Base-by-base conservation (phyloP, 2,797 vertebrate genomes). In the Liasis olivaceus region DNA sequence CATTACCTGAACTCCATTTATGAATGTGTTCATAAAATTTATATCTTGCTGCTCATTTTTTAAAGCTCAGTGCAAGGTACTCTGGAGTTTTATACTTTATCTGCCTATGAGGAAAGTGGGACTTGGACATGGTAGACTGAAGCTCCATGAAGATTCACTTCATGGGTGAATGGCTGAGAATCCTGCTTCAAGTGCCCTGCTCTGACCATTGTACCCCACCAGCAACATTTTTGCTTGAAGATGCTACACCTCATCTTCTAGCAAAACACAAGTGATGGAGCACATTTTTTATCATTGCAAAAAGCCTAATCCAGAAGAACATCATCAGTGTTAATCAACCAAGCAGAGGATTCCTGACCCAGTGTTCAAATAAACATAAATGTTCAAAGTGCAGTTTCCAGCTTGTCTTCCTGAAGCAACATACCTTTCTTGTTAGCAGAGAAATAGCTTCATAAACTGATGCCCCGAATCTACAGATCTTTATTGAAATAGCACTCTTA, bases 331-430 rank as follows among this genome's bases (percentile, higher is more conserved):
- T 13, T 89, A 69, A 51, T 1, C 85, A 72, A 4, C 17, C 51
- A 6, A 15, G 90, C 87, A 54, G 5, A 92, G 6, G 9, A n/a
- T 2, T 87, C 66, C 1, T 89, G 69, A 84, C 77, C 85, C 91
- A 86, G 5, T 12, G 77, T 15, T 8, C 90, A 91, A 36, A 85
- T 4, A 59, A 31, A 51, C 28, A 72, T 88, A 91, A 91, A 28
- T 9, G 0, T 36, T 31, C 11, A 89, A 90, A 9, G 4, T 11
- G 2, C 17, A 64, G 7, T 2, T 47, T 4, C 87, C 5, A 0
- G 0, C 85, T 42, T 31, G 54, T 0, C 0, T 1, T 86, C 56
- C 87, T 0, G 5, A 92, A 92, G n/a, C 0, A 89, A 62, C 2
- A 62, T 9, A 69, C 69, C 22, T 42, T 89, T n/a, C 56, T 84